Percentiles rank a stretch among this genome's conserved stretches.
These are phyloP conservation scores for Myotis brandtii DNA, from an alignment of 2,113 vertebrate species.

Conservation along the genomic window DNA sequence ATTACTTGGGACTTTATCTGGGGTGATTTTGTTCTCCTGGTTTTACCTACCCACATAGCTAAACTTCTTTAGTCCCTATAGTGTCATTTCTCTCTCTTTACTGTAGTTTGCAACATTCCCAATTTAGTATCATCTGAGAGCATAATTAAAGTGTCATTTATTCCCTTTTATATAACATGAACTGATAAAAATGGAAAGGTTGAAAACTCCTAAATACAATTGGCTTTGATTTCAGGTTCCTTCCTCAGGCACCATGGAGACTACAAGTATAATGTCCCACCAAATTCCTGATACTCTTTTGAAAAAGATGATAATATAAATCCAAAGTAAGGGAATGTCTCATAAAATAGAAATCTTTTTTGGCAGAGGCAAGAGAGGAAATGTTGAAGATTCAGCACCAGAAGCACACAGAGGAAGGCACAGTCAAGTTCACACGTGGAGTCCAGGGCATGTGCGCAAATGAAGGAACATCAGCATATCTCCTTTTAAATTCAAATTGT, in stretches of 20 bases:
- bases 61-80: not conserved
- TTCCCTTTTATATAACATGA: slow-evolving; percentile 58
- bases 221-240: slow-evolving; percentile 8
- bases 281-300: not conserved
- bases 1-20: slow-evolving; percentile 31
- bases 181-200: slow-evolving; percentile 50
- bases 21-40: not conserved
- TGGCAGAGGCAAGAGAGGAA: not conserved
- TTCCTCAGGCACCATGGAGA: not conserved
- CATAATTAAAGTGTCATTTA: slow-evolving; percentile 65
- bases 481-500: not conserved
- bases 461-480: not conserved
- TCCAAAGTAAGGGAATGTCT: not conserved
- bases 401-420: not conserved
- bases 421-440: not conserved
- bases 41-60: slow-evolving; percentile 7
- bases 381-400: not conserved
- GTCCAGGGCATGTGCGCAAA: not conserved
- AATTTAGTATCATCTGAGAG: slow-evolving; percentile 60
- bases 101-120: slow-evolving; percentile 21
- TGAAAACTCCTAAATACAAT: slow-evolving; percentile 27
- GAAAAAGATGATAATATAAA: not conserved
- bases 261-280: not conserved
- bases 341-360: not conserved
- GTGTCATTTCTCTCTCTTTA: not conserved